Conservation (phyloP, 1,140 invertebrate genomes). For the Drosophila baimaii region DNA sequence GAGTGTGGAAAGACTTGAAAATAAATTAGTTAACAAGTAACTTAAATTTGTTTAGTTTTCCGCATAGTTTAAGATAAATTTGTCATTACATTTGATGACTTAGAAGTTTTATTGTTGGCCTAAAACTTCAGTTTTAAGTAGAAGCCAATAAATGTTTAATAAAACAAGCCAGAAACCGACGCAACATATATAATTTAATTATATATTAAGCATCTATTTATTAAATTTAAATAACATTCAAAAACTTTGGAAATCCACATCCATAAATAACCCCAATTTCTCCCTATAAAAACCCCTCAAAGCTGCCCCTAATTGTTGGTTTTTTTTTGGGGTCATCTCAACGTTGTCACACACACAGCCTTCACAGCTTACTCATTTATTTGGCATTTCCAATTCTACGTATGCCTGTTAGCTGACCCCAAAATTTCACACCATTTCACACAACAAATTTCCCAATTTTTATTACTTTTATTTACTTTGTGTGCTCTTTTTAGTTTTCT, state of each 20-base stretch:
- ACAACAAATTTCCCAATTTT: slow-evolving; percentile 20
- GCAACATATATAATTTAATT: too few species aligned
- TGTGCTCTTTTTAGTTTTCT: neutral
- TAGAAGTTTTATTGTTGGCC: too few species aligned
- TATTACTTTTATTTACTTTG: slow-evolving; percentile 13
- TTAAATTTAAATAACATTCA: neutral
- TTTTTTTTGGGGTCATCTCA: slow-evolving; percentile 7
- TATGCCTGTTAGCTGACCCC: slow-evolving; percentile 11
- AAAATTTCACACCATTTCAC: slow-evolving; percentile 40
- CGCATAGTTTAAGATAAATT: too few species aligned
- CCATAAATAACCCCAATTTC: neutral
- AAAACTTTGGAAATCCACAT: too few species aligned
- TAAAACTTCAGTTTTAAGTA: too few species aligned
- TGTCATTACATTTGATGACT: too few species aligned
- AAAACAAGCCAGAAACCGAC: too few species aligned
- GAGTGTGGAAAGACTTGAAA: neutral
- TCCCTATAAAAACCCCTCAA: neutral
- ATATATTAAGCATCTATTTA: too few species aligned
- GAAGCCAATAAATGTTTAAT: too few species aligned
- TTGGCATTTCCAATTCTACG: slow-evolving; percentile 16
- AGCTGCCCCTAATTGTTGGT: neutral
- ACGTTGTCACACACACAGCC: neutral
- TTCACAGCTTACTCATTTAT: slow-evolving; percentile 5
- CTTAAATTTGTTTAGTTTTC: neutral
- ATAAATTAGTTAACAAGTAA: neutral